These are phyloP conservation scores for Madoqua kirkii DNA, from an alignment of 2,113 vertebrate genomes.

Conservation along the genomic window DNA sequence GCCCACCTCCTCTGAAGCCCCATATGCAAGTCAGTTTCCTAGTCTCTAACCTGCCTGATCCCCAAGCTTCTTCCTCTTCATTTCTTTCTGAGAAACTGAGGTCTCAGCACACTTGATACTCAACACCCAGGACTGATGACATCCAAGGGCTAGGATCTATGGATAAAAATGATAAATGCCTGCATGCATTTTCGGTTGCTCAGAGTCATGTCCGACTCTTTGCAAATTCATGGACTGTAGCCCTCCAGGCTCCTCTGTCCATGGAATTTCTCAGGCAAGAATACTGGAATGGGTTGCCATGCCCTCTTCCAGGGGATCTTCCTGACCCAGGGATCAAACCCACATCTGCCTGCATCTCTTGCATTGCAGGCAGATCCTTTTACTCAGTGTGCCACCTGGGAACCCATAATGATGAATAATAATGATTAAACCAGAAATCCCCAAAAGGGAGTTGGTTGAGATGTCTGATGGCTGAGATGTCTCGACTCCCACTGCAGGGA, in stretches of 20 bases:
- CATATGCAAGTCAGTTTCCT: background rate
- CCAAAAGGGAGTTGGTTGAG: background rate
- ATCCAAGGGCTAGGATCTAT: background rate
- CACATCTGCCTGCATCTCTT: background rate
- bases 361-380: background rate
- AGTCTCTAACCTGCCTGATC: background rate
- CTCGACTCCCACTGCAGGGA: accelerated
- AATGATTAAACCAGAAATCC: background rate
- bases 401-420: background rate
- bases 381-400: background rate
- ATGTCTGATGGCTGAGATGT: background rate
- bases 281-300: background rate
- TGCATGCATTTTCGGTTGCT: background rate
- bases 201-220: background rate
- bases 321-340: background rate
- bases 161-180: background rate
- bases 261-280: background rate
- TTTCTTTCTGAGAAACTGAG: background rate
- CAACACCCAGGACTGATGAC: background rate
- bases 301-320: background rate
- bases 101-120: background rate
- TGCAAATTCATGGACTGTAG: background rate
- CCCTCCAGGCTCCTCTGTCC: background rate
- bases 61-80: background rate
- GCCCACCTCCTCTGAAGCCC: background rate